Evolutionary conservation across 2,113 vertebrate species (phyloP).

Genomic region (Ailurus styani): DNA sequence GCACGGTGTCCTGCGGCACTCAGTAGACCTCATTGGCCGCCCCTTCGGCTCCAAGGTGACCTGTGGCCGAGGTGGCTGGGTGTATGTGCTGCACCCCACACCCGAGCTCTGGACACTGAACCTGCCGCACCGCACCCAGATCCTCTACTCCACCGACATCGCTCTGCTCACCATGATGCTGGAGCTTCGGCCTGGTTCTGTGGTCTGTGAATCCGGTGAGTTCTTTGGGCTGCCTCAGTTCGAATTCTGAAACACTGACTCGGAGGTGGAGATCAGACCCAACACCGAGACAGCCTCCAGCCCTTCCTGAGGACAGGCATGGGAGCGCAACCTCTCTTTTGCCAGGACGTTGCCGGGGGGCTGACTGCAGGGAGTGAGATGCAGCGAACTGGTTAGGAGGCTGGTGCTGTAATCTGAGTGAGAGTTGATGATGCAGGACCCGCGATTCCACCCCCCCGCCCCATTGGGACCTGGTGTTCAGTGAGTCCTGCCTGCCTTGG

Average conservation of each 20-base stretch:
- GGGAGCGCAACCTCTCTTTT: background rate
- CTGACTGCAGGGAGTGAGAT: background rate
- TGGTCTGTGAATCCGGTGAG: constrained; percentile 97
- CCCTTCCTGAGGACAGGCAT: background rate
- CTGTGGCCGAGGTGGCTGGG: constrained; percentile 97
- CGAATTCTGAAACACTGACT: background rate
- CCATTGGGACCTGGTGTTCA: background rate
- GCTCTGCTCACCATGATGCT: constrained; percentile 97
- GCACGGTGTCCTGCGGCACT: constrained; percentile 94
- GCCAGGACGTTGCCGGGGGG: background rate
- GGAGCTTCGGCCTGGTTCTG: constrained; percentile 94
- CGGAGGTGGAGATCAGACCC: background rate
- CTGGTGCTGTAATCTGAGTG: background rate
- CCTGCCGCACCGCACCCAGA: constrained; percentile 96
- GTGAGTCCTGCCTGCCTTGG: background rate
- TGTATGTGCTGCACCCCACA: constrained; percentile 95
- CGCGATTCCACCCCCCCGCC: too few relatives aligned
- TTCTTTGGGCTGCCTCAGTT: background rate
- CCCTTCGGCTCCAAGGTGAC: constrained; percentile 94
- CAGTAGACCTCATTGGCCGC: constrained; percentile 92
- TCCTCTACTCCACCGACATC: constrained; percentile 97
- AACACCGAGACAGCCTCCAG: background rate
- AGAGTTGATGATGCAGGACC: background rate
- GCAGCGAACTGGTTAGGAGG: background rate
- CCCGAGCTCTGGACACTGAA: constrained; percentile 96